Percentiles rank a stretch among this genome's conserved stretches.
These are phyloP conservation scores for Ammospiza nelsoni DNA, from an alignment of 2,113 vertebrate species.

Conservation along the genomic window DNA sequence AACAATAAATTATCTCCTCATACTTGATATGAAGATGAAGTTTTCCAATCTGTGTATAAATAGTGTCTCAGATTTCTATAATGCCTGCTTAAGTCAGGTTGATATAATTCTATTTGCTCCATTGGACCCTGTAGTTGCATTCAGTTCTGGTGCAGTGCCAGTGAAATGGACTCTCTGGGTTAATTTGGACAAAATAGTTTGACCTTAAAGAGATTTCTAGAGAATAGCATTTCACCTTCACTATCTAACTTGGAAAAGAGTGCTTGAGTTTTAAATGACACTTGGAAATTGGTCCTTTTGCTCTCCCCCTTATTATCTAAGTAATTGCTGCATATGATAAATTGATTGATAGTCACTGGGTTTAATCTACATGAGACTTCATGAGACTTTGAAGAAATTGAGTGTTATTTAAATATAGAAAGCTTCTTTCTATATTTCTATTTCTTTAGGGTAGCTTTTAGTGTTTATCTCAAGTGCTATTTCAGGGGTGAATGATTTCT, in stretches of 20 bases:
- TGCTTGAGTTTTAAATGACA: background rate
- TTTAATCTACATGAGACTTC: background rate
- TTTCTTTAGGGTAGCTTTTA: background rate
- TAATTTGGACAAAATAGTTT: background rate
- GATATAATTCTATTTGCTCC: background rate
- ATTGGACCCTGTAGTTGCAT: background rate
- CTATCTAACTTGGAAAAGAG: background rate
- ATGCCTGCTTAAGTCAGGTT: background rate
- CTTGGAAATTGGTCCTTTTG: background rate
- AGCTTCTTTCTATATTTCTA: background rate
- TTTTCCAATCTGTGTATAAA: background rate
- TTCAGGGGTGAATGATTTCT: slow-evolving; percentile 54
- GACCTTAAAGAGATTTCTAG: background rate
- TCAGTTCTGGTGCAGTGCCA: background rate
- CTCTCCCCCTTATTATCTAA: background rate
- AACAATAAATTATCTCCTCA: background rate
- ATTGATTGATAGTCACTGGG: background rate
- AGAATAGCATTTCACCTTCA: background rate
- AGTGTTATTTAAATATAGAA: background rate
- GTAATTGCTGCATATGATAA: background rate
- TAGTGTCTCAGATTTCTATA: background rate
- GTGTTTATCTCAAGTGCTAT: slow-evolving; percentile 34
- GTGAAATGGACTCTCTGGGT: background rate
- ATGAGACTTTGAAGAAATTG: background rate
- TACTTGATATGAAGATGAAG: background rate